Evolutionary conservation across 2,797 vertebrate species (phyloP).

Genomic region (Darevskia nairensis): DNA sequence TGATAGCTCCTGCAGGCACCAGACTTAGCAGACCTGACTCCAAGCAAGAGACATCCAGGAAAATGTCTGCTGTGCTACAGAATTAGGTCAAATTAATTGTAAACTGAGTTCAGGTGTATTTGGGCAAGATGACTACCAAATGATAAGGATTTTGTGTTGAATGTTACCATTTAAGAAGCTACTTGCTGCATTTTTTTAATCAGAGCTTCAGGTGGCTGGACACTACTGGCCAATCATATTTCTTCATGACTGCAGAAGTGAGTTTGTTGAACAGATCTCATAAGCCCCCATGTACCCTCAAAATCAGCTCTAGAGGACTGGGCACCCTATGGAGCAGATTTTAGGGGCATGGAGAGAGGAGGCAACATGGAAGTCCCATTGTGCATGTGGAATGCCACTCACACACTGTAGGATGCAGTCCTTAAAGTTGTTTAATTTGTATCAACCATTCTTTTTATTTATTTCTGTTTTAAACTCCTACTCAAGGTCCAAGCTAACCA

Average conservation of each 20-base stretch:
- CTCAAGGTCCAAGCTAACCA: background rate
- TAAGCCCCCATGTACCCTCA: background rate
- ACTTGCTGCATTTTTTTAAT: background rate
- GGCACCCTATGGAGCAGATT: too few relatives aligned
- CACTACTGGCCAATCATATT: background rate
- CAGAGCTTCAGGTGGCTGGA: background rate
- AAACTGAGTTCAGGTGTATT: slow-evolving; percentile 33
- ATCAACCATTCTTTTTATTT: background rate
- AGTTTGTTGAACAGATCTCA: background rate
- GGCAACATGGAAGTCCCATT: too few relatives aligned
- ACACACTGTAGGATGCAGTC: too few relatives aligned
- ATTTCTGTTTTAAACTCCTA: background rate
- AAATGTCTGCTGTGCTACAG: slow-evolving; percentile 35
- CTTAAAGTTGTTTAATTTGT: background rate
- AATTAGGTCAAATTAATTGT: slow-evolving; percentile 61
- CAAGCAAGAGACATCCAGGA: slow-evolving; percentile 33
- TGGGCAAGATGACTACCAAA: slow-evolving; percentile 37
- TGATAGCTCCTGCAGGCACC: slow-evolving; percentile 57
- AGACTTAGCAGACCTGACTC: slow-evolving; percentile 47
- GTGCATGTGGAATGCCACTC: too few relatives aligned
- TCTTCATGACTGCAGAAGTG: background rate
- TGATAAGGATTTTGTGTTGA: background rate
- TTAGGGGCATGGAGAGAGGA: too few relatives aligned
- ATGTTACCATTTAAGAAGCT: background rate
- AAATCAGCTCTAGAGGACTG: too few relatives aligned